Base-by-base conservation (phyloP, 1,140 invertebrate species). In the Apis mellifera region DNA sequence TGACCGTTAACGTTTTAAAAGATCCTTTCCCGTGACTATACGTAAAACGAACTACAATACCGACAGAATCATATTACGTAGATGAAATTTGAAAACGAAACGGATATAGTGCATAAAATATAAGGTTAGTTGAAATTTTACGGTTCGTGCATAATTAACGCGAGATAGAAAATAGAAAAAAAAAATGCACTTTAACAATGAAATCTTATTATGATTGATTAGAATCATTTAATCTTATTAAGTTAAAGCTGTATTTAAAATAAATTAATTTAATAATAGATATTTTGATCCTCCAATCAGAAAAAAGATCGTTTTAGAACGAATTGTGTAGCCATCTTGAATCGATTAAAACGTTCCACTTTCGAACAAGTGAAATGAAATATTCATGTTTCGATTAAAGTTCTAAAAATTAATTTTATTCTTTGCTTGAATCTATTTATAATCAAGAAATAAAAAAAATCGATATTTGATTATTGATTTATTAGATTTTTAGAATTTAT, bases 111-210 rank as follows among this genome's bases (percentile, higher is more conserved):
- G 50, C 48, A 79, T 55, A 73, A 79, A 79, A 21, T 79, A 64
- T 55, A 15, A 79, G 57, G 26, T 42, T 42, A 21, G 19, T 62
- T 21, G 48, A 62, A 57, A 42, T 64, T 64, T 64, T 59, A 73
- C 59, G 21, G 59, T 57, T 72, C 59, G 69, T 3, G 78, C 15
- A 73, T 73, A 72, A 79, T 79, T 79, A 79, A 79, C 15, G n/a
- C 21, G 21, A 26, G 55, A 50, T 66, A 19, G 21, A n/a, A 23
- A 54, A 48, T 55, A 9, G 13, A 7, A 8, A 2, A 13, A 5
- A n/a, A 4, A 19, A 17, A 69, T 19, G 19, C 23, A 8, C 15
- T 48, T 13, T 9, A 52, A 55, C 32, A 66, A 69, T 21, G n/a
- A 59, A 23, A 32, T 50, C 17, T 52, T 21, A 23, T n/a, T n/a